phyloP scores from a whole-genome alignment of 1,140 invertebrate genomes.

The Brachionus koreanus region DNA sequence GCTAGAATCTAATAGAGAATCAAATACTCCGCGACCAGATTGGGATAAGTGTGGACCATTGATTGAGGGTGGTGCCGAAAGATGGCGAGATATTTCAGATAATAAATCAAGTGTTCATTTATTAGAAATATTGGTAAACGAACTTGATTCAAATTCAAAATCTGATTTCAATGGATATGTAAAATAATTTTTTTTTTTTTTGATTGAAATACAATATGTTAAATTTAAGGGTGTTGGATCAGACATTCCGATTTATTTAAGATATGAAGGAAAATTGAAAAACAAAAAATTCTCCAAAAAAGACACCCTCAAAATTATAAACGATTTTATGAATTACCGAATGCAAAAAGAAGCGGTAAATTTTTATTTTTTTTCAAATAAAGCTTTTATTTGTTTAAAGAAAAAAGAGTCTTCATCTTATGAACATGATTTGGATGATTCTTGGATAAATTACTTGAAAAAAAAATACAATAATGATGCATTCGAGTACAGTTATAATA shows the following conservation, averaged over 20 bases:
- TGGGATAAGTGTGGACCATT: slow-evolving; percentile 55
- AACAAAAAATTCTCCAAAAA: slow-evolving; percentile 33
- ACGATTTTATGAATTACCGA: neutral
- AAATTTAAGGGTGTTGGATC: neutral
- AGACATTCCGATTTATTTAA: slow-evolving; percentile 25
- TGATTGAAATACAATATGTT: no score
- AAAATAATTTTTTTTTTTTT: neutral
- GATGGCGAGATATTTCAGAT: slow-evolving; percentile 55
- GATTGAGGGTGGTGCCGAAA: slow-evolving; percentile 51
- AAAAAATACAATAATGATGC: slow-evolving; percentile 23
- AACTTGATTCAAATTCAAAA: slow-evolving; percentile 50
- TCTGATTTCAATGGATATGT: neutral
- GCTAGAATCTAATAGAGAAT: slow-evolving; percentile 52
- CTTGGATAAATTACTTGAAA: neutral
- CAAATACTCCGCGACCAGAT: slow-evolving; percentile 55
- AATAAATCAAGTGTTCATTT: slow-evolving; percentile 55
- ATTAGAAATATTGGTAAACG: slow-evolving; percentile 53
- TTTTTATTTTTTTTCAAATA: neutral
- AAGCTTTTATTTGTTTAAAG: neutral
- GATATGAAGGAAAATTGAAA: neutral
- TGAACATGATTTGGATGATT: slow-evolving; percentile 8
- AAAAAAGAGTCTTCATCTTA: neutral
- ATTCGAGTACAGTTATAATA: slow-evolving; percentile 11
- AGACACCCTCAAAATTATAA: neutral
- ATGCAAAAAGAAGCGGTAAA: neutral